Evolutionary conservation across 1,140 invertebrate species (phyloP), one percentile per base, ranked within the genome.

Genomic region (Cotesia chilonis): DNA sequence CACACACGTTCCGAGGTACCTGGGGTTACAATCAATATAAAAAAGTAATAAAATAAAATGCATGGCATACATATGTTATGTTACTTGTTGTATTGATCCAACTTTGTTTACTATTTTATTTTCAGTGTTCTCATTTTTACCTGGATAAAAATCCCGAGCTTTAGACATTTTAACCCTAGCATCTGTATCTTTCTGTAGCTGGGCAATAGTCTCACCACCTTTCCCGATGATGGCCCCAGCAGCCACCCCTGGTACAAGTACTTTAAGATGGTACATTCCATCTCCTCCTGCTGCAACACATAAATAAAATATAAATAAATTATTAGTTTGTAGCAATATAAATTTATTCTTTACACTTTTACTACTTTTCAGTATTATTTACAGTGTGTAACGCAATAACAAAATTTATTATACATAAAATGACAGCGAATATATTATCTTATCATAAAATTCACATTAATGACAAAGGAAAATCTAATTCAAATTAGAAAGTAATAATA

Each of bases 161-260:
- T 98, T 99, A 74, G 97, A 98, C 96, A 99, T 98, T 90, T 98
- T 98, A 71, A 99, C 94, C 78, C 95, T 90, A 76, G 96, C 95
- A 79, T 95, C 95, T 54, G 96, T 95, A 84, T 98, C 96, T 86
- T 97, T 97, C 87, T 99, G 97, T 78, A 98, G 88, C 84, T 98
- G 95, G 77, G 95, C 96, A 87, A 99, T 98, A 35, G 96, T 98
- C 86, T 98, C 96, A 71, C 97, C 97, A 14, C 96, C 97, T 88
- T 98, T 98, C 75, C 97, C 97, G 84, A 99, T 98, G 84, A 98
- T 98, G 80, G 96, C 96, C 73, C 97, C 97, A 61, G 97, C 96
- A 75, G 96, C 96, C 84, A 96, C 94, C 76, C 95, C 95, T 61
- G 97, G 97, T 80, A 98, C 95, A 87, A 98, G 89, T 76, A 98